phyloP scores from a whole-genome alignment of 2,888 invertebrate genomes.

The Chironomus riparius region DNA sequence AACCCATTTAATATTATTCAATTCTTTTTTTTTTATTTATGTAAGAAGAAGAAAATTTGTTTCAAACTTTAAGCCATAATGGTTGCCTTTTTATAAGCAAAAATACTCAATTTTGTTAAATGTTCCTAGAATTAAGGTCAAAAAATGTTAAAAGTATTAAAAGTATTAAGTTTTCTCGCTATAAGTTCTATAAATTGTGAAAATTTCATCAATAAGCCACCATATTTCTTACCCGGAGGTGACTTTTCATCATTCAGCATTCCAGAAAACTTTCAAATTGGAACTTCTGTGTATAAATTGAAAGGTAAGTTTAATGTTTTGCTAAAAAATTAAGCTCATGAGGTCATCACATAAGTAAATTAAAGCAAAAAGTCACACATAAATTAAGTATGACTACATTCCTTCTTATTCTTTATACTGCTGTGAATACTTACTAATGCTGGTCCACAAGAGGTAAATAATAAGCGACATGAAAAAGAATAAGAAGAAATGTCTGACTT shows the following conservation, averaged over 20 bases:
- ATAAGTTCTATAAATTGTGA: background rate
- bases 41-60: background rate
- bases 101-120: background rate
- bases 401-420: background rate
- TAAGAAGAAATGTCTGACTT: slow-evolving; percentile 2
- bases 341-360: background rate
- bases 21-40: background rate
- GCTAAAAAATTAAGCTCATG: background rate
- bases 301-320: slow-evolving; percentile 49
- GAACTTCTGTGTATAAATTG: slow-evolving; percentile 65
- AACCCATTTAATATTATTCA: background rate
- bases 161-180: background rate
- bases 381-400: background rate
- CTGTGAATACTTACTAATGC: background rate
- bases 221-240: slow-evolving; percentile 66
- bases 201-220: slow-evolving; percentile 50
- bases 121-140: background rate
- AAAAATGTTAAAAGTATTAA: background rate
- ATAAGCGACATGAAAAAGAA: background rate
- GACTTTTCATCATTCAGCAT: slow-evolving; percentile 69
- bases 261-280: slow-evolving; percentile 63
- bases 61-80: background rate
- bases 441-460: background rate
- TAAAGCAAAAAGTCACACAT: slow-evolving; percentile 13
- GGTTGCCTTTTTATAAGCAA: background rate